Percentiles rank a stretch among this genome's conserved stretches.
These are phyloP conservation scores for Gavia stellata DNA, from an alignment of 2,113 vertebrate genomes.

Conservation along the genomic window DNA sequence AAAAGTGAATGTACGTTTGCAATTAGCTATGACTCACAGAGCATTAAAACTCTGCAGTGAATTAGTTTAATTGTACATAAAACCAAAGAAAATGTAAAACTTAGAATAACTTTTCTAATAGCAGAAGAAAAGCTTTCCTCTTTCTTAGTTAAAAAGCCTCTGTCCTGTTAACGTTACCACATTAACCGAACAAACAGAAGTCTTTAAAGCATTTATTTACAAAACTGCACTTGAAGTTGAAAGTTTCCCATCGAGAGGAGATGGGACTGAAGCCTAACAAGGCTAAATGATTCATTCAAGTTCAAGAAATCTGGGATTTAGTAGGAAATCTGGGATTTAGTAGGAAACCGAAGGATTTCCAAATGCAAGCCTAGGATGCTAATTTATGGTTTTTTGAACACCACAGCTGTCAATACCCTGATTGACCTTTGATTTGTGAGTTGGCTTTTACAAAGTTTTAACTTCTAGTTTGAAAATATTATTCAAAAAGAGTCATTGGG, in stretches of 20 bases:
- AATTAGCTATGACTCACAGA: slow-evolving; percentile 70
- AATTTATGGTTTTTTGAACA: neutral
- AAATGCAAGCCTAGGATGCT: neutral
- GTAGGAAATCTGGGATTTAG: neutral
- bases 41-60: slow-evolving; percentile 21
- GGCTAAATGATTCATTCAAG: neutral
- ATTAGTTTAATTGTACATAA: slow-evolving; percentile 49
- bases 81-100: neutral
- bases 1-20: slow-evolving; percentile 41
- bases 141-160: neutral
- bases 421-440: neutral
- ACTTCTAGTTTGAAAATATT: neutral
- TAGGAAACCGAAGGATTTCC: neutral
- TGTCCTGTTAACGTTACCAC: neutral
- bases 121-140: neutral
- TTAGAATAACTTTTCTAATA: neutral
- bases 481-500: neutral
- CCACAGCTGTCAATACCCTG: neutral
- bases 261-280: neutral
- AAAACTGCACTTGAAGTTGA: neutral
- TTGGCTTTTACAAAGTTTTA: neutral
- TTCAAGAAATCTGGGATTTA: neutral
- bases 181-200: neutral
- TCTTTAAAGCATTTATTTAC: neutral
- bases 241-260: neutral